These are phyloP conservation scores for Diarsia rubi DNA, from an alignment of 2,888 invertebrate genomes.

Conservation along the genomic window DNA sequence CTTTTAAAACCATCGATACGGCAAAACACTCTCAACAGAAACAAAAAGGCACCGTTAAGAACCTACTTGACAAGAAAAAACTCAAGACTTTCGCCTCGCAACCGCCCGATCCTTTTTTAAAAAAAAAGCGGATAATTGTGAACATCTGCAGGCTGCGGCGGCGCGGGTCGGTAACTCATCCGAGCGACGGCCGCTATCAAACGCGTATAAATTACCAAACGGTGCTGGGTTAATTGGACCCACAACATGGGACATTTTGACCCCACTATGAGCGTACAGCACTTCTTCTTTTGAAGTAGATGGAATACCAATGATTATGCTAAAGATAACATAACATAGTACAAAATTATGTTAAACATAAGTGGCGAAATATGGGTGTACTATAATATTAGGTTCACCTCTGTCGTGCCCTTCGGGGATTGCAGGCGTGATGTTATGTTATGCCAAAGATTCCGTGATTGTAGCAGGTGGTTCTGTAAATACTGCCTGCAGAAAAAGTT, in stretches of 20 bases:
- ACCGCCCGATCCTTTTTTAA: constrained; percentile 65
- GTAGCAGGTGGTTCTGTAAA: background rate
- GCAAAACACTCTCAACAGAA: constrained; percentile 34
- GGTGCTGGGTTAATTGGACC: constrained; percentile 65
- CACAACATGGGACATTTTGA: constrained; percentile 34
- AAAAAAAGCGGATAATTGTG: constrained; percentile 80
- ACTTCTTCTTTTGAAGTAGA: background rate
- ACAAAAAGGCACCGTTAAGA: constrained; percentile 50
- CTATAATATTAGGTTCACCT: too few relatives aligned
- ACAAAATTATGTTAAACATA: too few relatives aligned
- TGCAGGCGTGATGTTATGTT: background rate
- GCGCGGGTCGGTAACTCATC: constrained; percentile 72
- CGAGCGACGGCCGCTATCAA: constrained; percentile 66
- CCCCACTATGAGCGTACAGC: constrained; percentile 2
- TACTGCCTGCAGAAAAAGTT: background rate
- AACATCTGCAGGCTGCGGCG: constrained; percentile 82
- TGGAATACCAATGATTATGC: background rate
- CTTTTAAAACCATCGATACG: constrained; percentile 27
- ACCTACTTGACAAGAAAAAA: constrained; percentile 67
- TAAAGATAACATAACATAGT: background rate
- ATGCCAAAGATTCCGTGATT: background rate
- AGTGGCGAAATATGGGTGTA: too few relatives aligned
- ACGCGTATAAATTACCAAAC: constrained; percentile 75
- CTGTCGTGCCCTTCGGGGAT: too few relatives aligned
- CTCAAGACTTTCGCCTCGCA: constrained; percentile 68